phyloP scores from a whole-genome alignment of 2,888 invertebrate species.

The Sabellastarte sp. region DNA sequence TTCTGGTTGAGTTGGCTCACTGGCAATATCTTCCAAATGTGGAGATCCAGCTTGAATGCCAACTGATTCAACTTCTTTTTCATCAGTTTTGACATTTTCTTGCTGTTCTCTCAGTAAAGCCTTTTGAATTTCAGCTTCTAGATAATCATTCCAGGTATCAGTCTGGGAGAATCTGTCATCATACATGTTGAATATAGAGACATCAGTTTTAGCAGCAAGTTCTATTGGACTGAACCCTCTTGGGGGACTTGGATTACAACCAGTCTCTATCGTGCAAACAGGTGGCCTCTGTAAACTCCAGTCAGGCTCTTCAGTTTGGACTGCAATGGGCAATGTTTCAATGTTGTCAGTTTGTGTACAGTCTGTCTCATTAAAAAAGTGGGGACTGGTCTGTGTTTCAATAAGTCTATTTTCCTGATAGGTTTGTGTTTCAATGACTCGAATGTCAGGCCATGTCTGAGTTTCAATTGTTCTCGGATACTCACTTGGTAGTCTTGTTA shows the following conservation, averaged over 20 bases:
- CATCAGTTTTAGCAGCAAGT: not conserved
- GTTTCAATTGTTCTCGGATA: conserved; percentile 8
- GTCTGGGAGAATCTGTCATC: not conserved
- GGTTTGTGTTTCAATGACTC: conserved; percentile 29
- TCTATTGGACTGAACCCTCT: conserved; percentile 6
- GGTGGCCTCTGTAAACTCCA: not conserved
- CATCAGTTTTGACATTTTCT: not conserved
- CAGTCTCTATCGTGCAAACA: conserved; percentile 14
- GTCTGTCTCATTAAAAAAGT: not conserved
- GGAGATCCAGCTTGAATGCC: not conserved
- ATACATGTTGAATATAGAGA: not conserved
- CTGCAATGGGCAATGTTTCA: not conserved
- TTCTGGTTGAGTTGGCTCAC: not conserved
- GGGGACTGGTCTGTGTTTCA: conserved; percentile 5
- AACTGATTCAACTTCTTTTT: not conserved
- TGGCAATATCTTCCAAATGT: not conserved
- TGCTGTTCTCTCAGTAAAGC: not conserved
- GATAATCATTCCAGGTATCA: not conserved
- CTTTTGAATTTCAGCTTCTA: not conserved
- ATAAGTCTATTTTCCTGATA: not conserved
- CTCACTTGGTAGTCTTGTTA: no score
- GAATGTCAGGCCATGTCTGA: conserved; percentile 26
- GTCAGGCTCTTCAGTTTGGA: conserved; percentile 5
- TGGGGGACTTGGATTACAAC: conserved; percentile 20
- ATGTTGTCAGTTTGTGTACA: not conserved